Evolutionary conservation across 2,797 vertebrate genomes (phyloP), one percentile per base, ranked within the genome.

Genomic region (Syndactyla subalaris): DNA sequence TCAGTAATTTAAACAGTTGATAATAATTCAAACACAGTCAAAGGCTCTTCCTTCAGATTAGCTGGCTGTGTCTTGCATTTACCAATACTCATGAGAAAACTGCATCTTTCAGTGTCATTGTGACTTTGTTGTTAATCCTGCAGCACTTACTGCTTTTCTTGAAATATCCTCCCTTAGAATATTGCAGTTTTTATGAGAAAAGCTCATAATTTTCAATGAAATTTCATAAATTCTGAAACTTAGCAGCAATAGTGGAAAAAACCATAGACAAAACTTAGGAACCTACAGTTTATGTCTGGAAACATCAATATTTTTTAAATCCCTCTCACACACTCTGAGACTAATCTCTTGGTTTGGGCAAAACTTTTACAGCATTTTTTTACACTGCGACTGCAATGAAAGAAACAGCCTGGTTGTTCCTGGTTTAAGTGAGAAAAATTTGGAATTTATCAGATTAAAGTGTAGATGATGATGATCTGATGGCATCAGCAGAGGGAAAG

Each of bases 281-380:
- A 68, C 22, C 5, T 59, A 10, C 8, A 48, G 48, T 80, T 80
- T 54, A 43, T 2, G 1, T 46, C 34, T 65, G 46, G 38, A 81
- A 80, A 77, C 3, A 20, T 38, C 52, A 39, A 2, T 14, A 29
- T 9, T 32, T 91, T 79, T 75, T 74, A 61, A 87, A 73, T 77
- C 72, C 9, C 11, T 66, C 14, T 32, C n/a, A 38, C 9, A 29
- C 0, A 0, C 34, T 63, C 6, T 17, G 21, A 14, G 21, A 57
- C 32, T 36, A 46, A 16, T 34, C 24, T 83, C 61, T 22, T 67
- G 26, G 10, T 71, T 85, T 70, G 16, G n/a, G 30, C 32, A 91
- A 92, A 94, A 87, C 21, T 62, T 39, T 3, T 34, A 43, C 45
- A 71, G 17, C n/a, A 8, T 48, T 66, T 79, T 52, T 79, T 11